Conservation (phyloP, 2,113 vertebrate genomes). For the Craseonycteris thonglongyai region DNA sequence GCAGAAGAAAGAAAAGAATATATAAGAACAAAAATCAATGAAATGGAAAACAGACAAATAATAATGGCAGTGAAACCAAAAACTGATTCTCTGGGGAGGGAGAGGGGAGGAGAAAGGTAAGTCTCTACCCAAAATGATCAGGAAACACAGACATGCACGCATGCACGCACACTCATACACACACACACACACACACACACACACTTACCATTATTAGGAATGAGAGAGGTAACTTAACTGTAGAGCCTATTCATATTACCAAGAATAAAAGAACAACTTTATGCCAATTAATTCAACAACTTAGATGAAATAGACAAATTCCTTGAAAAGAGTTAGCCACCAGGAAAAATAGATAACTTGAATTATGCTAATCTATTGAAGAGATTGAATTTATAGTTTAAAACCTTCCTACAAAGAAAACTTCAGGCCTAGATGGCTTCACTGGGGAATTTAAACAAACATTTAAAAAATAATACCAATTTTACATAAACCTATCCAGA, state of each 20-base stretch:
- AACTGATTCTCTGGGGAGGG: neutral
- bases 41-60: neutral
- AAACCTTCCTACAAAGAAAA: neutral
- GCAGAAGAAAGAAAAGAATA: neutral
- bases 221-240: neutral
- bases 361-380: neutral
- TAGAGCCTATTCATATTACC: neutral
- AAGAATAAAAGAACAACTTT: neutral
- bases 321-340: neutral
- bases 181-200: no score
- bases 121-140: neutral
- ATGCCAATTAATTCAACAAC: neutral
- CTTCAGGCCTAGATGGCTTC: neutral
- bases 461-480: neutral
- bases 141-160: neutral
- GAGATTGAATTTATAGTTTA: neutral
- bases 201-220: neutral
- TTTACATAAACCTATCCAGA: neutral
- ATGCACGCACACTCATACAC: no score
- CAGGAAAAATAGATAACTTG: neutral
- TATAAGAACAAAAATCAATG: neutral
- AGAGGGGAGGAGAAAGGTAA: neutral
- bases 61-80: neutral
- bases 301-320: neutral
- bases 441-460: neutral